Conservation (phyloP, 2,113 vertebrate species). For the Lamprologus ornatipinnis region DNA sequence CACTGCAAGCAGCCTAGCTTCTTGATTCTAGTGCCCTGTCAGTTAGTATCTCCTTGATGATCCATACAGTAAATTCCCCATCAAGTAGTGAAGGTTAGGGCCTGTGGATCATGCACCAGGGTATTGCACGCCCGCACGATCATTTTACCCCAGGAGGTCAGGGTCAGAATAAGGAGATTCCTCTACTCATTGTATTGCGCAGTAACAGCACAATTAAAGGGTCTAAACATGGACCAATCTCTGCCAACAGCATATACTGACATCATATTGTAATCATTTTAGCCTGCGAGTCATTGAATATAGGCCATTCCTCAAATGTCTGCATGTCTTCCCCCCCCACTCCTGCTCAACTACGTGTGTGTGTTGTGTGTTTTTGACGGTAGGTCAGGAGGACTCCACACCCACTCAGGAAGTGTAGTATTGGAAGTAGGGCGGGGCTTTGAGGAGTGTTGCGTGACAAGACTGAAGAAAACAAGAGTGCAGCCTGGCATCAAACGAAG, state of each 20-base stretch:
- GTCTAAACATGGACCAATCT: background rate
- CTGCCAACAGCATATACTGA: background rate
- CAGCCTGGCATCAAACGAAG: background rate
- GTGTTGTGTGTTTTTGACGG: background rate
- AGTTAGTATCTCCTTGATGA: background rate
- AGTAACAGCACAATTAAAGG: slow-evolving; percentile 12
- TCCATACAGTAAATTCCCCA: background rate
- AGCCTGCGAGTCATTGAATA: background rate
- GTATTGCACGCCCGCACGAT: background rate
- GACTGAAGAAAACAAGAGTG: slow-evolving; percentile 50
- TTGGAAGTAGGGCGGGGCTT: slow-evolving; percentile 23
- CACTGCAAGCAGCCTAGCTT: background rate
- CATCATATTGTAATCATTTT: slow-evolving; percentile 4
- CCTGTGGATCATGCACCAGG: background rate
- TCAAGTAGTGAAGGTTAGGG: slow-evolving; percentile 9
- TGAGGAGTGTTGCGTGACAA: slow-evolving; percentile 52
- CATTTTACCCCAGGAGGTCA: background rate
- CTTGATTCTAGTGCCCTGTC: background rate
- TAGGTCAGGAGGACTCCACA: background rate
- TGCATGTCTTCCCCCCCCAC: background rate
- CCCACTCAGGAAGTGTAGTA: slow-evolving; percentile 14
- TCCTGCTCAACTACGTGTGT: background rate
- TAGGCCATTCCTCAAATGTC: slow-evolving; percentile 9
- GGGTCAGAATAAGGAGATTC: slow-evolving; percentile 21
- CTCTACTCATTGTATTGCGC: background rate